A percentile compares a stretch with the other conserved stretches of the same genome.
phyloP scores from a whole-genome alignment of 2,888 invertebrate genomes.

The Pogonocherus hispidulus region DNA sequence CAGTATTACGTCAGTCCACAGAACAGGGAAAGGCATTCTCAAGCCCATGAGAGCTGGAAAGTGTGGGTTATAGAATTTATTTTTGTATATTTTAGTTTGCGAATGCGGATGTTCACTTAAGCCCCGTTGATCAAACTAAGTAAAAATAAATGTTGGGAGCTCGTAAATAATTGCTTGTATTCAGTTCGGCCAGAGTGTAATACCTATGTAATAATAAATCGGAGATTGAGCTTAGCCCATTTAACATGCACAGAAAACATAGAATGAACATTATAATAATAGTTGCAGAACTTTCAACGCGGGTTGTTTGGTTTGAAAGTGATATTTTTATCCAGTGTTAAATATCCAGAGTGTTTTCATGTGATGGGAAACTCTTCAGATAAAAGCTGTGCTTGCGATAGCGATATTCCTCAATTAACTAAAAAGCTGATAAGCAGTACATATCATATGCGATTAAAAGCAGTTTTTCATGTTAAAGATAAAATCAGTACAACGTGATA shows the following conservation, averaged over 20 bases:
- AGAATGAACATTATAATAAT: no score
- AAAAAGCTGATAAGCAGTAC: neutral
- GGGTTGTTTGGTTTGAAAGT: no score
- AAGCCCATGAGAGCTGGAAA: no score
- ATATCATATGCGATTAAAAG: neutral
- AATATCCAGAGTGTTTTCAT: no score
- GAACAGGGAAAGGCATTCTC: no score
- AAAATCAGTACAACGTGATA: neutral
- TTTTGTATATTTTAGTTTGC: neutral
- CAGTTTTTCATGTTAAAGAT: neutral
- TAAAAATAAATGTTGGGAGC: neutral
- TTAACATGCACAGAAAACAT: no score
- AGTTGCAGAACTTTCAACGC: no score
- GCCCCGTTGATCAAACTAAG: neutral
- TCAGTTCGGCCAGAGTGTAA: neutral
- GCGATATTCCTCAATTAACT: neutral
- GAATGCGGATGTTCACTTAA: neutral
- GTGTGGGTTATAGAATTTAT: no score
- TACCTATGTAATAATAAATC: slow-evolving; percentile 3
- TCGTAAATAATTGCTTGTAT: neutral
- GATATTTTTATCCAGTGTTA: no score
- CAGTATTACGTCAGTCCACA: no score
- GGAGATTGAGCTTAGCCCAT: no score
- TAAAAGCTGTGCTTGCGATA: neutral
- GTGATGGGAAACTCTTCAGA: neutral